Evolutionary conservation across 2,113 vertebrate genomes (phyloP), one percentile per base, ranked within the genome.

Genomic region (Daubentonia madagascariensis): DNA sequence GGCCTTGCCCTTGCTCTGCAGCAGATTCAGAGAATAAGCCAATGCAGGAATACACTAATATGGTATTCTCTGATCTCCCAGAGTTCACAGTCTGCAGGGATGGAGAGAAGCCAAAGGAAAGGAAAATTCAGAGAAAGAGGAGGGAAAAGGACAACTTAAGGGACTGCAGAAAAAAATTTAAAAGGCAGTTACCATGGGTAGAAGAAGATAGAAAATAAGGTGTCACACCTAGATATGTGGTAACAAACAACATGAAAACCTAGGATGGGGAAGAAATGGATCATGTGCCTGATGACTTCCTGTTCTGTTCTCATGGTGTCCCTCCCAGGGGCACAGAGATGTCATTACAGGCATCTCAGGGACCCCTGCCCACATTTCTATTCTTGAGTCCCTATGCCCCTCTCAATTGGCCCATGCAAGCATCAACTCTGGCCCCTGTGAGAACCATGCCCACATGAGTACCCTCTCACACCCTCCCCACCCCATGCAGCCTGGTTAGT

Each of bases 401-500:
- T 92, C 89, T 68, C 63, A 32, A 61, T 72, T 30, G 73, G 70
- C 30, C 91, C 97, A 97, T 97, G 97, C 98, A 98, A 94, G 75
- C 78, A 68, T 84, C 91, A 73, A 2, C 40, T 37, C 63, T 88
- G 79, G 89, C 54, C 70, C 79, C 70, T 40, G 52, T 35, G 80
- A 95, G 91, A 88, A 59, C 40, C 91, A 91, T 89, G 91, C 91
- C 93, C 70, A 59, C 16, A 14, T 61, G 63, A 92, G 91, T 93
- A 32, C 83, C 76, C 43, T 57, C 76, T 78, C 81, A 28, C 30
- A n/a, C 54, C 22, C 67, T 78, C 72, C 85, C 45, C 73, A 20
- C 84, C 89, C 95, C 97, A 97, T 97, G 97, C 97, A 97, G 93
- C 81, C 86, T 68, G 45, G 86, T 98, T 98, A 98, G 98, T 98